Conservation (phyloP, 1,140 invertebrate genomes). For the Oscheius sp. region DNA sequence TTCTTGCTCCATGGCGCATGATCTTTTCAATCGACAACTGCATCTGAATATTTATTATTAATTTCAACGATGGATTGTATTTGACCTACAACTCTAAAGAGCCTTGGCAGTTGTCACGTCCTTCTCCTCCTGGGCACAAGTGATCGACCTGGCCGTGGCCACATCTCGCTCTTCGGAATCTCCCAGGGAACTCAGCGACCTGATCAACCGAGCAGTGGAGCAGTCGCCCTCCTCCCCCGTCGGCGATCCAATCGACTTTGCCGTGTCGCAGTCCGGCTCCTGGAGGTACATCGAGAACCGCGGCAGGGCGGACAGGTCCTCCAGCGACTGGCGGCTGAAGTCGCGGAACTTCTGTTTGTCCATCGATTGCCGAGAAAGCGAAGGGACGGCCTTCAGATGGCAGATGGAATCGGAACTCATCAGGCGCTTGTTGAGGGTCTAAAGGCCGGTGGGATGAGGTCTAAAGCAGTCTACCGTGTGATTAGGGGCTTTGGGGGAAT, state of each 20-base stretch:
- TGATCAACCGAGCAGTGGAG: background rate
- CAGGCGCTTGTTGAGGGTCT: background rate
- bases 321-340: background rate
- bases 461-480: too few species aligned
- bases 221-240: background rate
- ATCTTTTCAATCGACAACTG: too few species aligned
- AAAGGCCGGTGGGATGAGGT: too few species aligned
- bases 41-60: too few species aligned
- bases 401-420: background rate
- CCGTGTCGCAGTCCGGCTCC: background rate
- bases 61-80: too few species aligned
- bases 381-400: background rate
- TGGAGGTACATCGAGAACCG: background rate
- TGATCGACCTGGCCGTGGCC: too few species aligned
- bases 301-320: background rate
- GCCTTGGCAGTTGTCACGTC: too few species aligned
- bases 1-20: background rate
- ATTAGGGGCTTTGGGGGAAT: too few species aligned
- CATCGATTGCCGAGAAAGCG: too few species aligned
- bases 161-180: background rate
- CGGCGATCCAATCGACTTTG: background rate
- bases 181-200: too few species aligned
- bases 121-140: too few species aligned
- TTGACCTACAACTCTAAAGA: too few species aligned
- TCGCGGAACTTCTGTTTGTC: background rate